A percentile compares a stretch with the other conserved stretches of the same genome.
phyloP scores from a whole-genome alignment of 2,113 vertebrate species.

The Hyaena hyaena region DNA sequence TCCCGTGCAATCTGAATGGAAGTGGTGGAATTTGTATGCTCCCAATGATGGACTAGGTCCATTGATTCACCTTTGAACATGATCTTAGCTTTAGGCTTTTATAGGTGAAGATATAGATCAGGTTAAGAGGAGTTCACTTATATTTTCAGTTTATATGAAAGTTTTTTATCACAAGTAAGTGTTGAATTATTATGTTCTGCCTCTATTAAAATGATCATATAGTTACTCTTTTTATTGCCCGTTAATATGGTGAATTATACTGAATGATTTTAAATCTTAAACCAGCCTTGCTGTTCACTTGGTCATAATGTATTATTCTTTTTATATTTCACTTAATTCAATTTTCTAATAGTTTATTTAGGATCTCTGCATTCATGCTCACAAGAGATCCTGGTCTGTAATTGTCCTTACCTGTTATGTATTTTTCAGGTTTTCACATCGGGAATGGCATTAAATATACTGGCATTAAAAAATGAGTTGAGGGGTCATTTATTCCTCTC shows the following conservation, averaged over 20 bases:
- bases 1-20: background rate
- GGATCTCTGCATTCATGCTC: background rate
- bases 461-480: background rate
- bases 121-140: background rate
- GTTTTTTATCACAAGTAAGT: slow-evolving; percentile 23
- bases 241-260: slow-evolving; percentile 23
- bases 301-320: background rate
- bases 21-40: background rate
- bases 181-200: slow-evolving; percentile 32
- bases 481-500: background rate
- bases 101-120: background rate
- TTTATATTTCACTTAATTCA: slow-evolving; percentile 5
- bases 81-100: background rate
- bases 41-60: background rate
- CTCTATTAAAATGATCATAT: slow-evolving; percentile 21
- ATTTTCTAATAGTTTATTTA: slow-evolving; percentile 47
- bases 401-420: background rate
- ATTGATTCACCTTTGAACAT: background rate
- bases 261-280: slow-evolving; percentile 42
- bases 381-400: background rate
- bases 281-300: background rate
- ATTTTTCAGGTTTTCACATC: background rate
- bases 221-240: background rate
- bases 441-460: background rate
- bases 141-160: slow-evolving; percentile 19